A percentile compares a stretch with the other conserved stretches of the same genome.
phyloP scores from a whole-genome alignment of 2,888 invertebrate genomes.

The Phymatocera aterrima region DNA sequence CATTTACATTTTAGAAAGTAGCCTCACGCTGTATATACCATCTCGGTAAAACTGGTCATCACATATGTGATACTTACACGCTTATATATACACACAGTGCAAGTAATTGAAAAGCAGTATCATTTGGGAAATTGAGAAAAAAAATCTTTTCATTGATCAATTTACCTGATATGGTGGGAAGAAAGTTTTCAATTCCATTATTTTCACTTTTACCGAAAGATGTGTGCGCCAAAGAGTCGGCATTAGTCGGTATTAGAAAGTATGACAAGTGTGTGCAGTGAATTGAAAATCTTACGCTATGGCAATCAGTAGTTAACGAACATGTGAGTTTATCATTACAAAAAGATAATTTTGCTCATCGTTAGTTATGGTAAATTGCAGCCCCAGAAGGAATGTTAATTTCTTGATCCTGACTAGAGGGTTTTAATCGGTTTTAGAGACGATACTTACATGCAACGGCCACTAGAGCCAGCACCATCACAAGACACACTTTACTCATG shows the following conservation, averaged over 20 bases:
- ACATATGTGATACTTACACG: background rate
- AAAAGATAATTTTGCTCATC: background rate
- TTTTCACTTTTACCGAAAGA: background rate
- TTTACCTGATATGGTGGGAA: no score
- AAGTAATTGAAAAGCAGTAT: background rate
- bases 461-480: constrained; percentile 58
- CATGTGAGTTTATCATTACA: background rate
- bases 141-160: background rate
- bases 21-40: background rate
- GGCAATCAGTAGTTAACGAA: background rate
- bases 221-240: background rate
- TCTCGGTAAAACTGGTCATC: background rate
- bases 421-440: background rate
- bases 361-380: background rate
- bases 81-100: background rate
- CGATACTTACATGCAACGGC: constrained; percentile 65
- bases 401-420: background rate
- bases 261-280: no score
- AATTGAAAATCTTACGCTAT: background rate
- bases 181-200: background rate
- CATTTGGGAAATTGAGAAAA: background rate
- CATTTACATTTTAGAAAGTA: constrained; percentile 74
- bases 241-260: background rate
- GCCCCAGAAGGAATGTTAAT: background rate
- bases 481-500: constrained; percentile 61